Evolutionary conservation across 2,888 invertebrate genomes (phyloP), one percentile per base, ranked within the genome.

Genomic region (Melieria picta): DNA sequence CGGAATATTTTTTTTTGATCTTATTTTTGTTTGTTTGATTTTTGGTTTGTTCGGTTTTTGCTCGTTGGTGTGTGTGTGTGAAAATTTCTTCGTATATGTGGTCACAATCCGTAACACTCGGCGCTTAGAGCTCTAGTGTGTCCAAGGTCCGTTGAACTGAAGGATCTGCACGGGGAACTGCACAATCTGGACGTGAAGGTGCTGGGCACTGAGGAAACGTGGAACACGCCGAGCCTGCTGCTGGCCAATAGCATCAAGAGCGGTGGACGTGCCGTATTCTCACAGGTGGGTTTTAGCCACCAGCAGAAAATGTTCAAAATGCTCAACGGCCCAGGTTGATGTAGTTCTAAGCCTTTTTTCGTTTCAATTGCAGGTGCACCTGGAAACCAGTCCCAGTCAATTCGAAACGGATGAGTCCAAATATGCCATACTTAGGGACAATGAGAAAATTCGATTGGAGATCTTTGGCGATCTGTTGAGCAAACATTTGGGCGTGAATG

Each of bases 201-300:
- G 46, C 87, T 95, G 72, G 94, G 94, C 0, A 92, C 92, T 0
- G 95, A 95, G 81, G 94, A 95, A 84, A 95, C 94, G 0, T 95
- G 95, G 94, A 93, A 94, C 70, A 94, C 94, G 0, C 95, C 95
- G 1, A 94, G 94, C 74, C 88, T 95, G 69, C 87, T 95, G 71
- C 88, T 94, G 78, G 94, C 94, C 1, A 88, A 89, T 56, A 89
- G 91, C 63, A 88, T 89, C 43, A 89, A 89, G 46, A 91, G 90
- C 64, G 90, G 89, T 13, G 95, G 95, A 13, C 89, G 91, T 77
- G 93, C 93, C 5, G 91, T 95, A 58, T 94, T 95, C 82, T 95
- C 95, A 43, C 93, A 93, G 88, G 93, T 93, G 70, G 74, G 72
- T 72, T 52, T 52, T 64, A 42, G 30, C 2, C 30, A 30, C 30